Evolutionary conservation across 1,140 invertebrate genomes (phyloP).

Genomic region (Dreissena polymorpha): DNA sequence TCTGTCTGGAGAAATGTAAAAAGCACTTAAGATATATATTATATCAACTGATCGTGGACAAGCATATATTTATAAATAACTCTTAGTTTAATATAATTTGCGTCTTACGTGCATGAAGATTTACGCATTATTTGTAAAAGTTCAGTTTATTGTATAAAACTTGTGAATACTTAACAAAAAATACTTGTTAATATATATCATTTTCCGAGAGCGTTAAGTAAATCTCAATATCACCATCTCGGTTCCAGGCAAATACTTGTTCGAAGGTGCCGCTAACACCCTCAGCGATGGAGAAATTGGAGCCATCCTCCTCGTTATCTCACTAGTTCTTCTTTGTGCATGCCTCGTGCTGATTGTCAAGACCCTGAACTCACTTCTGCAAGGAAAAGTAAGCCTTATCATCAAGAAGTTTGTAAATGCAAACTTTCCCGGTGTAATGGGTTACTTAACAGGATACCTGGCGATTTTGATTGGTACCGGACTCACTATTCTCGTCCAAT

Average conservation of each 20-base stretch:
- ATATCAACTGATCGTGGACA: too few relatives aligned
- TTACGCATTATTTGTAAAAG: too few relatives aligned
- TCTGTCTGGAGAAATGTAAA: background rate
- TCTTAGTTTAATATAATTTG: too few relatives aligned
- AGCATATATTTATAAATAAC: too few relatives aligned
- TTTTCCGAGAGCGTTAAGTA: too few relatives aligned
- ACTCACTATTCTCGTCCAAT: constrained; percentile 84
- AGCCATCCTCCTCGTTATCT: constrained; percentile 80
- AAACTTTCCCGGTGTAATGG: constrained; percentile 80
- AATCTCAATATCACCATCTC: too few relatives aligned
- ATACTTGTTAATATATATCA: too few relatives aligned
- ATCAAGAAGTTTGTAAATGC: constrained; percentile 83
- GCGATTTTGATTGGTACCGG: constrained; percentile 83
- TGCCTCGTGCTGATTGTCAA: constrained; percentile 84
- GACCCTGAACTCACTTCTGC: constrained; percentile 80
- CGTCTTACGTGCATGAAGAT: too few relatives aligned
- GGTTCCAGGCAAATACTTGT: constrained; percentile 63
- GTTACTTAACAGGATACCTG: constrained; percentile 82
- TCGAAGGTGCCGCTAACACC: constrained; percentile 52
- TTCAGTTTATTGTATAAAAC: too few relatives aligned
- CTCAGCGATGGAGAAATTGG: constrained; percentile 72
- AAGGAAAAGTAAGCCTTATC: constrained; percentile 81
- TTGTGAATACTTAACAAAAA: too few relatives aligned
- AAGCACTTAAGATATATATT: too few relatives aligned
- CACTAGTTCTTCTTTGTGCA: constrained; percentile 81